Base-by-base conservation (phyloP, 1,140 invertebrate species). In the Mactra quadrangularis region DNA sequence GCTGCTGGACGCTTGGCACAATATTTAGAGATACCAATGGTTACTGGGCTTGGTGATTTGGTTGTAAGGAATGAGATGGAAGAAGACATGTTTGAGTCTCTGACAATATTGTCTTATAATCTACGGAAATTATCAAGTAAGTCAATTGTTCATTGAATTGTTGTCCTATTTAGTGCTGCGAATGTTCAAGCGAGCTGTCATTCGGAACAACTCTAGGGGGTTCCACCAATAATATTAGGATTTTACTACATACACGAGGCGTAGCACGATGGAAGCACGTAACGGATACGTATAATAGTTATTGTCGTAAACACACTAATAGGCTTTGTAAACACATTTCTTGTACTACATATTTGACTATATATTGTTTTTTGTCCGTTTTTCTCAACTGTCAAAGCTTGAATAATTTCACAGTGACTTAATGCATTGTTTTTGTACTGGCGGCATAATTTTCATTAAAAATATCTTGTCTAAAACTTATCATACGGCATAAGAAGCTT, bases 91-190 rank as follows among this genome's bases (percentile, higher is more conserved):
- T 82, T 60, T 53, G 19, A 71, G 31, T 72, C 45, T 9, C 22
- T 72, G 35, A 82, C 78, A 11, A 72, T 82, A 11, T 29, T 82
- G 53, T 82, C 78, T 17, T 82, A 82, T 41, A 82, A 82, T 41
- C 41, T 82, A 0, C 3, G 66, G 22, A 82, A 82, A 72, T 64
- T 82, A 31, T 82, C 78, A 60, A 82, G 78, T 82, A 72, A 82
- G 78, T 53, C 3, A 1, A 60, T 60, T 60, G n/a, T 60, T 25
- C 22, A 11, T 59, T 59, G 7, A 59, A 11, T 59, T 15, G 22
- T 15, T 11, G 7, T 59, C 9, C 7, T 25, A 59, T 11, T 11
- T 15, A 59, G 11, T 59, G 22, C 7, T 29, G 45, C 19, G 45
- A 19, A 47, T 47, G 45, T 19, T 19, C 19, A 47, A 11, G 19